Percentiles rank a stretch among this genome's conserved stretches.
Conservation (phyloP, 37 sponge, comb jelly and placozoan genomes). For the Petrosia ficiformis region DNA sequence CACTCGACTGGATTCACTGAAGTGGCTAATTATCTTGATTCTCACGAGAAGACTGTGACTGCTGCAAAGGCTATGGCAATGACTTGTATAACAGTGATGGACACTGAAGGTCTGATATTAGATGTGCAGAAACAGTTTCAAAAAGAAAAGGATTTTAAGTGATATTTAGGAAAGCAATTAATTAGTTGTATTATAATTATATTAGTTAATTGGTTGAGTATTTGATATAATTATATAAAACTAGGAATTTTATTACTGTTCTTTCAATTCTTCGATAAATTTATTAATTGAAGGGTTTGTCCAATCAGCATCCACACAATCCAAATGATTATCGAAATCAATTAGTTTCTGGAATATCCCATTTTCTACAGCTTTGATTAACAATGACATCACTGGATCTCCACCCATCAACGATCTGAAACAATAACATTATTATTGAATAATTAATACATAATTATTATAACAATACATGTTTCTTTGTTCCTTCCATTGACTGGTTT, state of each 20-base stretch:
- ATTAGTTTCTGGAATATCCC: conserved; percentile 39
- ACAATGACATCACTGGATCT: neutral
- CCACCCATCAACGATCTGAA: conserved; percentile 12
- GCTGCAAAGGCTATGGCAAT: conserved; percentile 82
- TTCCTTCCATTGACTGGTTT: conserved; percentile 24
- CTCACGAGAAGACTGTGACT: conserved; percentile 53
- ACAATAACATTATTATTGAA: neutral
- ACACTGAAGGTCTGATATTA: no score
- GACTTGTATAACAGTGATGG: conserved; percentile 70
- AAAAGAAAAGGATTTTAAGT: no score
- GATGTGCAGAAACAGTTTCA: no score
- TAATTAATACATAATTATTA: neutral
- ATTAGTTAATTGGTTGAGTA: neutral
- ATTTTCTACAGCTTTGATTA: conserved; percentile 14
- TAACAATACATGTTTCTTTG: neutral
- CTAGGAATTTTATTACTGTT: neutral
- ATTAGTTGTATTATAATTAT: neutral
- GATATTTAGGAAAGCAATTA: no score
- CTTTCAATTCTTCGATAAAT: conserved; percentile 13
- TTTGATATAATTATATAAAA: conserved; percentile 2
- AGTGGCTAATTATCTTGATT: conserved; percentile 47
- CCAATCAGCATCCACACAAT: conserved; percentile 68
- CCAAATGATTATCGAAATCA: conserved; percentile 84
- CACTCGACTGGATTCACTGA: conserved; percentile 71
- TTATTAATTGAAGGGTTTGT: conserved; percentile 64